Base-by-base conservation (phyloP, 1,140 invertebrate genomes). In the Gryllus bimaculatus region DNA sequence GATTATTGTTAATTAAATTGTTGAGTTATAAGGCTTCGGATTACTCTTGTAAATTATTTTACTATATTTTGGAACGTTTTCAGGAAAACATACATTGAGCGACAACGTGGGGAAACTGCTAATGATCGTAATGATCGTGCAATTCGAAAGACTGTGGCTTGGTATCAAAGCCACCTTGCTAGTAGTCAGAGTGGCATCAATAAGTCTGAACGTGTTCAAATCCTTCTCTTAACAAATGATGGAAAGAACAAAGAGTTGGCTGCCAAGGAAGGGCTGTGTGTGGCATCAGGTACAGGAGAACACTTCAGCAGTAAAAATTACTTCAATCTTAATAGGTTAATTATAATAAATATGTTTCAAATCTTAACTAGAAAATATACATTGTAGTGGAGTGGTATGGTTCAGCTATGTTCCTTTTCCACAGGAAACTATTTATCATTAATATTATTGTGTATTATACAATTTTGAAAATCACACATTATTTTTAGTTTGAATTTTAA, bases 41-140 rank as follows among this genome's bases (percentile, higher is more conserved):
- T 39, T 39, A 39, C 26, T 39, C 26, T 39, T 39, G 26, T 39
- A 2, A 39, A 39, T 39, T 39, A 39, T 39, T 39, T 1, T 39
- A 39, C n/a, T 39, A 39, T 39, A n/a, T 39, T 39, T 39, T 39
- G 26, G 26, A 5, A 39, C 12, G 47, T 21, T 75, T 79, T 54
- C 81, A 98, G 95, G 83, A 93, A 97, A 79, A 98, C 96, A 15
- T 97, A 94, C 85, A 87, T 96, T 8, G 93, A 96, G 84, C 88
- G 96, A 81, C 86, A 92, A 78, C 90, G 91, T 48, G 92, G 92
- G 48, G 97, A 98, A 87, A 91, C 91, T 49, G 86, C 90, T 74
- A 98, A 98, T 88, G 96, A 98, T 84, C 90, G 96, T 83, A 98
- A 98, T 90, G 96, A 98, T 84, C 88, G 96, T 84, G 95, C 95